Conservation (phyloP, 2,888 invertebrate genomes). For the Stenurella melanura region DNA sequence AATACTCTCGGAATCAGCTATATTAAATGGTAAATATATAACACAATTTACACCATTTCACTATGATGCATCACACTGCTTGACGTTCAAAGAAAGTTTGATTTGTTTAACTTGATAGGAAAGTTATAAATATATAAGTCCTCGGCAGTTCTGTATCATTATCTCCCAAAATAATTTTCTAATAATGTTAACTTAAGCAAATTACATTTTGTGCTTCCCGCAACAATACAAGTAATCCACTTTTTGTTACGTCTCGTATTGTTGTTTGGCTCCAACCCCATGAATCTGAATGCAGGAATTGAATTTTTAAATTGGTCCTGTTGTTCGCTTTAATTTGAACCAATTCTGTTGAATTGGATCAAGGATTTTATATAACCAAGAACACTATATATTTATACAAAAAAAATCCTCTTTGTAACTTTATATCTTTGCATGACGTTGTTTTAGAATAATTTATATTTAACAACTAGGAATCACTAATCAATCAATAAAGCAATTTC, state of each 20-base stretch:
- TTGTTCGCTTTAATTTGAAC: conserved; percentile 24
- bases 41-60: too few species aligned
- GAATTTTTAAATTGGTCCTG: conserved; percentile 24
- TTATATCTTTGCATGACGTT: neutral
- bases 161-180: neutral
- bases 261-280: conserved; percentile 8
- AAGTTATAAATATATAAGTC: too few species aligned
- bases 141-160: too few species aligned
- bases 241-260: conserved; percentile 5
- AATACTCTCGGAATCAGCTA: too few species aligned
- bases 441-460: neutral
- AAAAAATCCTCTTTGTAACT: neutral
- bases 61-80: too few species aligned
- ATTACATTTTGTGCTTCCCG: neutral
- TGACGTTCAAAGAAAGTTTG: too few species aligned
- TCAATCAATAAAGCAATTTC: neutral
- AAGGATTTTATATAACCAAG: neutral
- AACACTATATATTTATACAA: neutral
- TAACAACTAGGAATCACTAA: neutral
- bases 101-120: too few species aligned
- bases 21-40: too few species aligned
- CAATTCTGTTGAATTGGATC: conserved; percentile 9
- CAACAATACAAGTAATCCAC: conserved; percentile 25
- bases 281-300: conserved; percentile 24
- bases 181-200: conserved; percentile 7